phyloP scores from a whole-genome alignment of 2,888 invertebrate genomes.

The Drosophila emarginata region DNA sequence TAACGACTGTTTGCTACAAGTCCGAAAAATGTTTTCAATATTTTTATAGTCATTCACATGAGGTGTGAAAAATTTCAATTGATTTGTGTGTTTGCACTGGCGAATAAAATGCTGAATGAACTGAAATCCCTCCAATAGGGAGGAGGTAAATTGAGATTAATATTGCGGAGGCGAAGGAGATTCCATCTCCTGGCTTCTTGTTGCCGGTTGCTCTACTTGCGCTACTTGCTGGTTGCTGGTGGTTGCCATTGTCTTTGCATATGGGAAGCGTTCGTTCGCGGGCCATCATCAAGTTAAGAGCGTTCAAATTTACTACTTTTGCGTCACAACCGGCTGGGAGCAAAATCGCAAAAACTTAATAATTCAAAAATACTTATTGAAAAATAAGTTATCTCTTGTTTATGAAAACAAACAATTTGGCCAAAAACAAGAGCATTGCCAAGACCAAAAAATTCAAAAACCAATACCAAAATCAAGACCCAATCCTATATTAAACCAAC shows the following conservation, averaged over 20 bases:
- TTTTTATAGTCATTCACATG: conserved; percentile 58
- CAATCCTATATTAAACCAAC: background rate
- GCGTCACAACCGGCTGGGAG: conserved; percentile 54
- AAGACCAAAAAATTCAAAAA: background rate
- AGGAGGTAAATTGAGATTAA: conserved; percentile 6
- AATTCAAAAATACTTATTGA: conserved; percentile 61
- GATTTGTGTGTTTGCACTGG: conserved; percentile 54
- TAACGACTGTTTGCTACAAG: conserved; percentile 26
- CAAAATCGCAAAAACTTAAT: conserved; percentile 51
- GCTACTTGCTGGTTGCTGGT: background rate
- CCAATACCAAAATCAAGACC: background rate
- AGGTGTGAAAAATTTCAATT: conserved; percentile 50
- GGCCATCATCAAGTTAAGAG: conserved; percentile 34
- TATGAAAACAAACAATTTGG: conserved; percentile 64
- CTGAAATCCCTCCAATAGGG: conserved; percentile 19
- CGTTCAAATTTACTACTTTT: conserved; percentile 61
- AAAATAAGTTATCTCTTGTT: conserved; percentile 57
- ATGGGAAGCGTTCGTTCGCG: conserved; percentile 63
- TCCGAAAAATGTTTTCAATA: conserved; percentile 28
- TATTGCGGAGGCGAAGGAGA: conserved; percentile 7
- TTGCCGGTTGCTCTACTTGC: background rate
- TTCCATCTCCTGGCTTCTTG: conserved; percentile 11
- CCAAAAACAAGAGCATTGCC: conserved; percentile 2
- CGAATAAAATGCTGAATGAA: conserved; percentile 32
- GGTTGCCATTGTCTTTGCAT: conserved; percentile 37